Percentiles rank a stretch among this genome's conserved stretches.
phyloP scores from a whole-genome alignment of 2,797 vertebrate species.

The Tenualosa thibaudeaui region DNA sequence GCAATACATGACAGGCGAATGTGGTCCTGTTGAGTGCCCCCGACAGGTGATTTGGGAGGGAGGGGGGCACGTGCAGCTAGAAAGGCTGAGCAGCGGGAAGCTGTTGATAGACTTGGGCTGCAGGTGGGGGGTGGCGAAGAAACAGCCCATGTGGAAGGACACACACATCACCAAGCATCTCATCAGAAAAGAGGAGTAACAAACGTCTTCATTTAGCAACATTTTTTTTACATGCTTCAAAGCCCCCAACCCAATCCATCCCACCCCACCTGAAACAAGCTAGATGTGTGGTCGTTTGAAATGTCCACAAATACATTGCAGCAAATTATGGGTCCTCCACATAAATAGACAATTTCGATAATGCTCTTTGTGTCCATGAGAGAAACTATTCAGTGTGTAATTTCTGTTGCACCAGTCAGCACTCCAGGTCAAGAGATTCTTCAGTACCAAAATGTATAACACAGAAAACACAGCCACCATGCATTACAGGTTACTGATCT shows the following conservation, averaged over 20 bases:
- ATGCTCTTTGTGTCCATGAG: background rate
- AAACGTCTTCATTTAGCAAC: background rate
- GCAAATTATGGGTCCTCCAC: background rate
- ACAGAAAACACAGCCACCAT: background rate
- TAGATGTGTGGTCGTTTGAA: background rate
- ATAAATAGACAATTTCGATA: conserved; percentile 10
- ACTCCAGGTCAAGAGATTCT: background rate
- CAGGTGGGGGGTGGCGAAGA: background rate
- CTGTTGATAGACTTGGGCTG: background rate
- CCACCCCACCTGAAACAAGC: background rate
- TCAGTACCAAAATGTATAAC: background rate
- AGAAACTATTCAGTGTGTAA: background rate
- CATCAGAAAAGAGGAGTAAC: conserved; percentile 3
- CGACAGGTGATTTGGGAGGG: conserved; percentile 10
- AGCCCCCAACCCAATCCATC: background rate
- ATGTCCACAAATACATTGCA: background rate
- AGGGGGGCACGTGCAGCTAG: background rate
- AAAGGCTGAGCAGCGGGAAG: background rate
- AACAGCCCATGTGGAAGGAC: background rate
- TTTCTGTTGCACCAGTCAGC: background rate
- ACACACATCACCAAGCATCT: background rate
- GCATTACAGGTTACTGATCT: background rate
- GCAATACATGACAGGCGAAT: conserved; percentile 8
- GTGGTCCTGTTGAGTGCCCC: conserved; percentile 7
- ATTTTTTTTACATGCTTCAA: background rate